Evolutionary conservation across 2,888 invertebrate species (phyloP).

Genomic region (Machimus rusticus): DNA sequence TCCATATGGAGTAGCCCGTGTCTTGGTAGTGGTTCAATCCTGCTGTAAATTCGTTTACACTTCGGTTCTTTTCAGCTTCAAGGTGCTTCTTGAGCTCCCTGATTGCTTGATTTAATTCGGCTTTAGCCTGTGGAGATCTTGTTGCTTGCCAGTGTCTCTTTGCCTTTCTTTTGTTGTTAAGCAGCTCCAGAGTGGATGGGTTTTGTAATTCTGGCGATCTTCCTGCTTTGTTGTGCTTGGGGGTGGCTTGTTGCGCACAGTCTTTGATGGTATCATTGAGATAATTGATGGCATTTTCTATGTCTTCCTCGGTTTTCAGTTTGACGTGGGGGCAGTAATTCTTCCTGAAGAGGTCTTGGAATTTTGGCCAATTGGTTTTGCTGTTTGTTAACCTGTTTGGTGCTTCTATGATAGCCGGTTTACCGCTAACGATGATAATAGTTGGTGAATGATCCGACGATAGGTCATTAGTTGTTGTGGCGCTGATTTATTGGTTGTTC

Average conservation of each 20-base stretch:
- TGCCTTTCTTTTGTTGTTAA: not conserved
- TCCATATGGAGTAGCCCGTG: not conserved
- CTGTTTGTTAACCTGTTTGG: not conserved
- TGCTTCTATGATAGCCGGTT: not conserved
- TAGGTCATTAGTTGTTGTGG: not conserved
- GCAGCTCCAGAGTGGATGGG: not conserved
- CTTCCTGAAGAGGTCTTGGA: not conserved
- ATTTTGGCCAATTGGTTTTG: not conserved
- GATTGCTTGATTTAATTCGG: not conserved
- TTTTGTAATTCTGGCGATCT: not conserved
- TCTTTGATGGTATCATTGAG: not conserved
- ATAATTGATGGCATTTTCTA: not conserved
- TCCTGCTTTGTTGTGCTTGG: not conserved
- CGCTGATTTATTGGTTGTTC: not conserved
- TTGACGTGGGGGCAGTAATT: not conserved
- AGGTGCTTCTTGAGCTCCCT: not conserved
- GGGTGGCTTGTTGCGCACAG: not conserved
- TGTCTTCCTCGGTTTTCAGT: not conserved
- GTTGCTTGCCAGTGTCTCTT: not conserved
- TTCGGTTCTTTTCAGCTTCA: not conserved
- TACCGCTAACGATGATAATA: not conserved
- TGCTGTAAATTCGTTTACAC: not conserved
- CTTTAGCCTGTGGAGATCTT: not conserved
- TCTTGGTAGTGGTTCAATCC: not conserved
- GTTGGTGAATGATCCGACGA: not conserved